phyloP scores from a whole-genome alignment of 2,113 vertebrate species.

The Nettapus auritus region DNA sequence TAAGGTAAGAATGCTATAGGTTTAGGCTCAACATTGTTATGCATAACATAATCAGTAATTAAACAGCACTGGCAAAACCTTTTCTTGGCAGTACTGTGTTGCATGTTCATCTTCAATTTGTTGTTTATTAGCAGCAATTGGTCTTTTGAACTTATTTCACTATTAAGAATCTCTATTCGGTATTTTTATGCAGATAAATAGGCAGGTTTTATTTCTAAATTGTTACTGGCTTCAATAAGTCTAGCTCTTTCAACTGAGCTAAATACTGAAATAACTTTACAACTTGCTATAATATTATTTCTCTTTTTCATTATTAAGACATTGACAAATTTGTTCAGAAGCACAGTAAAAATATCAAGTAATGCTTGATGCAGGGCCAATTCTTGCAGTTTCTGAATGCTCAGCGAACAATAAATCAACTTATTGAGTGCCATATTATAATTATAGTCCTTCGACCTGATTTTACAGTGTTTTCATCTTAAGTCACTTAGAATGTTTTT shows the following conservation, averaged over 20 bases:
- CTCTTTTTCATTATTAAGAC: background rate
- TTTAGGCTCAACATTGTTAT: background rate
- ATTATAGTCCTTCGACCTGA: background rate
- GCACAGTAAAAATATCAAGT: background rate
- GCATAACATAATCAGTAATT: background rate
- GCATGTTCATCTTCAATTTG: background rate
- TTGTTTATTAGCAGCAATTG: background rate
- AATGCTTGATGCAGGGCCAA: background rate
- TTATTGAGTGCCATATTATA: background rate
- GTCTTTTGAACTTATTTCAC: background rate
- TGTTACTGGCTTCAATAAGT: background rate
- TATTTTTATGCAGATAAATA: background rate
- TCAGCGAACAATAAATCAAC: background rate
- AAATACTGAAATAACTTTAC: background rate
- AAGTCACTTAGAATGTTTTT: background rate
- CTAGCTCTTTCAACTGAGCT: background rate
- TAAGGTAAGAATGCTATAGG: background rate
- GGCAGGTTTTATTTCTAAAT: background rate
- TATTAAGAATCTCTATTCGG: background rate
- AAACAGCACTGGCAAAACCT: background rate
- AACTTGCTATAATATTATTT: background rate
- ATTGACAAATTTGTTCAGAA: background rate
- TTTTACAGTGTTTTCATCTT: slow-evolving; percentile 7
- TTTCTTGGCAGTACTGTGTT: background rate
- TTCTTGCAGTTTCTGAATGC: background rate